A percentile compares a stretch with the other conserved stretches of the same genome.
Evolutionary conservation across 2,113 vertebrate species (phyloP).

Genomic region (Globicephala melas): DNA sequence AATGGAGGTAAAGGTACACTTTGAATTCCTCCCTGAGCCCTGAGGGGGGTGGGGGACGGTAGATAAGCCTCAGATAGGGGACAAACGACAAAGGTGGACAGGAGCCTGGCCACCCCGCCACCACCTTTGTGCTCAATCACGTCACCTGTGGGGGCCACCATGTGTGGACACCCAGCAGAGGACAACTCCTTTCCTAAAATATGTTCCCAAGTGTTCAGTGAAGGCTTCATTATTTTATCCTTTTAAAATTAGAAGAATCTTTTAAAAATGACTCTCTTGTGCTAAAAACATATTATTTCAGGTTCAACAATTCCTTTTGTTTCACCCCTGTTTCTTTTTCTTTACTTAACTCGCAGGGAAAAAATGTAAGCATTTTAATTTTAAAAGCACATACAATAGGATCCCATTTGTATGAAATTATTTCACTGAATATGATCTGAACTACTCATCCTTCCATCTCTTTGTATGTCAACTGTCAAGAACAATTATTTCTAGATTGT

Average conservation of each 20-base stretch:
- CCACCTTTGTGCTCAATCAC: background rate
- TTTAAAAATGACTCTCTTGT: background rate
- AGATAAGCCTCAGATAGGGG: background rate
- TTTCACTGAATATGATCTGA: background rate
- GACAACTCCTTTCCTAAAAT: background rate
- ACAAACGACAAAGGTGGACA: background rate
- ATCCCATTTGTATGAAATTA: constrained; percentile 27
- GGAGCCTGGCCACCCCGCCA: background rate
- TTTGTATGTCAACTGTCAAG: constrained; percentile 23
- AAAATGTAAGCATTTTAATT: constrained; percentile 42
- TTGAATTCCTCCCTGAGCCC: background rate
- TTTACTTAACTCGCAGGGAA: constrained; percentile 25
- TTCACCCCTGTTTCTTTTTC: background rate
- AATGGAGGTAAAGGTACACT: background rate
- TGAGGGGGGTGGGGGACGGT: background rate
- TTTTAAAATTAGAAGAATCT: constrained; percentile 18
- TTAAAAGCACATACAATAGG: constrained; percentile 31
- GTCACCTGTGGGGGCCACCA: background rate
- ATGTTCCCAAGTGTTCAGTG: background rate
- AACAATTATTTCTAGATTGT: constrained; percentile 36
- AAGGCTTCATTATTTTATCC: background rate
- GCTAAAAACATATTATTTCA: background rate
- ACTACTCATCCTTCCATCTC: background rate
- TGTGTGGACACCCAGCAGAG: background rate
- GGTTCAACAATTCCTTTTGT: background rate